Conservation (phyloP, 2,113 vertebrate genomes). For the Circaetus cinerascens region DNA sequence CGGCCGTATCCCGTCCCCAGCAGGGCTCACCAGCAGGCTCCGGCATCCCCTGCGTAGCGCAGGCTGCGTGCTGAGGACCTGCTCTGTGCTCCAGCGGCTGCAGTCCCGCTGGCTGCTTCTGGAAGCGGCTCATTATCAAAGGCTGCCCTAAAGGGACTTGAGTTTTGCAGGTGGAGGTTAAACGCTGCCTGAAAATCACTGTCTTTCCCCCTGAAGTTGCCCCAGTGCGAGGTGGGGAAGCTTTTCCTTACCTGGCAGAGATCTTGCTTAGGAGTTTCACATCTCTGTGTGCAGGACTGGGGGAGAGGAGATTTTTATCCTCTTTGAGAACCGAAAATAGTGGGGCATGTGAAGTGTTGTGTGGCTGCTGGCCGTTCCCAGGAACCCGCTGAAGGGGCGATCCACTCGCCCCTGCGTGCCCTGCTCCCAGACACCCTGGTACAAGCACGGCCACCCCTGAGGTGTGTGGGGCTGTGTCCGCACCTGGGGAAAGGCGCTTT, state of each 20-base stretch:
- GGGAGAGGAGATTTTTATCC: neutral
- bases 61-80: neutral
- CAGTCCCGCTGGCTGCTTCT: neutral
- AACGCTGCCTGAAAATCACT: neutral
- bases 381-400: neutral
- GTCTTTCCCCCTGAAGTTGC: neutral
- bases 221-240: too few relatives aligned
- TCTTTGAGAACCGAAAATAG: neutral
- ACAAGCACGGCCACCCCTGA: neutral
- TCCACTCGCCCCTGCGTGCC: neutral
- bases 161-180: neutral
- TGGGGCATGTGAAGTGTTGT: rapidly evolving
- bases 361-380: neutral
- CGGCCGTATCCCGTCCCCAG: neutral
- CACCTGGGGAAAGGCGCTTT: neutral
- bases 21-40: neutral
- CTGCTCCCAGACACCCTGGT: neutral
- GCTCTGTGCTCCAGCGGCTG: neutral
- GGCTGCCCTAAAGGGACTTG: neutral
- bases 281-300: neutral
- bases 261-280: neutral
- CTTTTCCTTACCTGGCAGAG: neutral
- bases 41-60: rapidly evolving
- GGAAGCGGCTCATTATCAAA: rapidly evolving
- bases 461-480: rapidly evolving